Base-by-base conservation (phyloP, 2,888 invertebrate genomes). In the Cinara cedri region DNA sequence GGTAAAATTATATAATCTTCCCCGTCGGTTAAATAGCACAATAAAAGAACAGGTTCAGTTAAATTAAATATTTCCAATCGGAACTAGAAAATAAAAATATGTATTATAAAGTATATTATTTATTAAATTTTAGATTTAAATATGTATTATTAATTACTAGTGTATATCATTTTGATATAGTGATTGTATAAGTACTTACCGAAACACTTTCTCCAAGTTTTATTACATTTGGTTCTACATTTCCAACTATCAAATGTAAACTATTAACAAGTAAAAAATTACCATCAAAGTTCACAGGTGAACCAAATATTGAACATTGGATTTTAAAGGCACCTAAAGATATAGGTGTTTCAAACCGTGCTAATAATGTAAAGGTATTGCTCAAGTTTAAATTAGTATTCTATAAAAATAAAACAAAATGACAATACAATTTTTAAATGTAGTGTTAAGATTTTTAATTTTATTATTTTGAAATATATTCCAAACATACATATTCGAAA, bases 201-300 rank as follows among this genome's bases (percentile, higher is more conserved):
- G 78, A 51, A 70, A 78, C 70, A 24, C 70, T 78, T 51, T 78
- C 78, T 62, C 78, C 78, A 14, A 68, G 51, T 62, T 34, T 70
- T 49, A 78, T 70, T 16, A 16, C 16, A 42, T 21, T 78, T 51
- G 78, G 78, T 70, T 78, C 78, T 42, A 78, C 60, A 24, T 70
- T 70, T 78, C 34, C 57, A 21, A 78, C 19, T 42, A 60, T 46
- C 42, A 78, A 78, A 51, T 78, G 68, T 42, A 78, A 42, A 60
- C 70, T 78, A 24, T 78, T 78, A 14, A 78, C 78, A n/a, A 78
- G 78, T 70, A 78, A 51, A 60, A 78, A 78, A 42, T 78, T 78
- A 44, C 78, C 78, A 62, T 70, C 42, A 14, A 78, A 78, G n/a
- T 70, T 78, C 16, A 70, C 19, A 26, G 55, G 19, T 6, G 76